Evolutionary conservation across 1,140 invertebrate genomes (phyloP).

Genomic region (Megalopta genalis): DNA sequence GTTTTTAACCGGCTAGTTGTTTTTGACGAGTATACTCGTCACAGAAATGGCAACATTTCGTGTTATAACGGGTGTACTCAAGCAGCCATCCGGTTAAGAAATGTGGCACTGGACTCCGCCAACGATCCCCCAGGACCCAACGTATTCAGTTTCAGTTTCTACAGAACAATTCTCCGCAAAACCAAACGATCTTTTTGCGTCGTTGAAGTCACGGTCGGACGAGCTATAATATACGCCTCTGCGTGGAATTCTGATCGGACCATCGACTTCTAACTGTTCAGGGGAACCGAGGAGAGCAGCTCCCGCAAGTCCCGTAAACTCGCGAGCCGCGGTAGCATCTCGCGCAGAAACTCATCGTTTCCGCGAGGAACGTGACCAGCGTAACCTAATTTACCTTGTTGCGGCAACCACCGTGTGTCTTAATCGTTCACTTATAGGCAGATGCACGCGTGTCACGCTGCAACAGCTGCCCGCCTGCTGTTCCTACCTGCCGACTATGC

Average conservation of each 20-base stretch:
- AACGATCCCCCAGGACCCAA: no score
- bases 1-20: no score
- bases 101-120: no score
- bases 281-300: neutral
- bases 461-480: slow-evolving; percentile 45
- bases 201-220: slow-evolving; percentile 19
- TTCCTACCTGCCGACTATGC: neutral
- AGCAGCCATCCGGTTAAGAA: no score
- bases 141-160: neutral
- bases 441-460: neutral
- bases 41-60: no score
- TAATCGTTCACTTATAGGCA: slow-evolving; percentile 46
- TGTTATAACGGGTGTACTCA: no score
- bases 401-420: slow-evolving; percentile 6
- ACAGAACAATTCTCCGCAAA: neutral
- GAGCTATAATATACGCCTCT: slow-evolving; percentile 6
- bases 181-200: neutral
- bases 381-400: slow-evolving; percentile 48
- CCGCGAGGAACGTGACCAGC: slow-evolving; percentile 39
- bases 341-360: slow-evolving; percentile 28
- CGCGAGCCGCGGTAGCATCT: neutral
- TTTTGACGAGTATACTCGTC: no score
- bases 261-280: slow-evolving; percentile 42
- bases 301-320: neutral
- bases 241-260: slow-evolving; percentile 28